These are phyloP conservation scores for Malurus splendens DNA, from an alignment of 2,797 vertebrate genomes.

Conservation along the genomic window DNA sequence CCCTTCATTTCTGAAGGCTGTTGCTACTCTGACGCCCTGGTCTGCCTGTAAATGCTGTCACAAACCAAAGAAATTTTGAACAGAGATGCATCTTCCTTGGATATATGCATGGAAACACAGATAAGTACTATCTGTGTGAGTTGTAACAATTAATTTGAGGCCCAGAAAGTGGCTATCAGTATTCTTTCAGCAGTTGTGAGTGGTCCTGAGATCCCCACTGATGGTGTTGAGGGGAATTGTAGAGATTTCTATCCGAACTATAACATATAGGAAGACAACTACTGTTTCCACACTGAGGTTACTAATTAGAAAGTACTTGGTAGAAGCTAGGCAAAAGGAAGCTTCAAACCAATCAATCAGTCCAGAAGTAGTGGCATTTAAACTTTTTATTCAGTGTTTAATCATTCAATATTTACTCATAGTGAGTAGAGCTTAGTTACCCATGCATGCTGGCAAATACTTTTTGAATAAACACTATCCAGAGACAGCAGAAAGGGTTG, in stretches of 20 bases:
- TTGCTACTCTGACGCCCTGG: not conserved
- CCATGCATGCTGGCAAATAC: not conserved
- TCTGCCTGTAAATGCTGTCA: not conserved
- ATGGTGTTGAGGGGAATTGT: not conserved
- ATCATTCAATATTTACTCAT: not conserved
- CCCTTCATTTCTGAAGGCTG: not conserved
- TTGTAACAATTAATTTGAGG: conserved; percentile 32
- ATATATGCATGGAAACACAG: not conserved
- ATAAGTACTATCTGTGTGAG: conserved; percentile 24
- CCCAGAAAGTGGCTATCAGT: not conserved
- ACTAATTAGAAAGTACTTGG: conserved; percentile 13
- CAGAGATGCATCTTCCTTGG: not conserved
- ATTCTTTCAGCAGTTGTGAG: conserved; percentile 23
- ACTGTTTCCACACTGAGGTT: not conserved
- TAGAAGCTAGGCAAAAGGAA: conserved; percentile 40
- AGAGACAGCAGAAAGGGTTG: not conserved
- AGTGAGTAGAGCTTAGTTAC: not conserved
- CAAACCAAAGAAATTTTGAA: not conserved
- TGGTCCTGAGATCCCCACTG: not conserved
- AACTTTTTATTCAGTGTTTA: not conserved
- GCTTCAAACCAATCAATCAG: not conserved
- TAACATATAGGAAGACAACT: not conserved
- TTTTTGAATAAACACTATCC: not conserved
- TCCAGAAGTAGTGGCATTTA: not conserved
- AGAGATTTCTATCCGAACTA: conserved; percentile 17